Evolutionary conservation across 2,888 invertebrate genomes (phyloP).

Genomic region (Eilema caniola): DNA sequence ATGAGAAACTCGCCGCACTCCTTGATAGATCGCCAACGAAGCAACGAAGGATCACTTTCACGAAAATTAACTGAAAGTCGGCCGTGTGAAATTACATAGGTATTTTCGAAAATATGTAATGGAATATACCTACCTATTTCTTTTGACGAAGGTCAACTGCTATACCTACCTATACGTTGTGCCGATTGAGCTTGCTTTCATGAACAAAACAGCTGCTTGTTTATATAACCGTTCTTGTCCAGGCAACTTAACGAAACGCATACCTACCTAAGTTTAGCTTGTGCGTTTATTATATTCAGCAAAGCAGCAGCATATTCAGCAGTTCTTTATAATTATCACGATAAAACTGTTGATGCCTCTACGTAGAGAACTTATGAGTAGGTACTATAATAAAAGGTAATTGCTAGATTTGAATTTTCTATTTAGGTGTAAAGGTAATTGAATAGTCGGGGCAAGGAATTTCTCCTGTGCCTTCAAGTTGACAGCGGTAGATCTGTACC

Average conservation of each 20-base stretch:
- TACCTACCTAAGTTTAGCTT: no score
- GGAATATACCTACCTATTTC: slow-evolving; percentile 47
- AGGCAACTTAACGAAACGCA: slow-evolving; percentile 61
- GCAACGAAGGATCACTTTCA: slow-evolving; percentile 83
- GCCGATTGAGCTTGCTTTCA: slow-evolving; percentile 66
- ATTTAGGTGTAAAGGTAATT: no score
- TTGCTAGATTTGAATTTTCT: no score
- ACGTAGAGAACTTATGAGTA: no score
- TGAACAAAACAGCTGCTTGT: slow-evolving; percentile 69
- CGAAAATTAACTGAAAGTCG: slow-evolving; percentile 84
- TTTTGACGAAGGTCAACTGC: slow-evolving; percentile 67
- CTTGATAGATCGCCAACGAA: slow-evolving; percentile 80
- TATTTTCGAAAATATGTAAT: slow-evolving; percentile 72
- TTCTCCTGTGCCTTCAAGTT: no score
- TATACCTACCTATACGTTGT: slow-evolving; percentile 9
- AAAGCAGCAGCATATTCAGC: no score
- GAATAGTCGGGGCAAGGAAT: no score
- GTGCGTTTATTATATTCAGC: no score
- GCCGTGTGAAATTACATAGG: slow-evolving; percentile 77
- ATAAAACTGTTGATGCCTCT: background rate
- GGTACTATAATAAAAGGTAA: no score
- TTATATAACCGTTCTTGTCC: slow-evolving; percentile 64
- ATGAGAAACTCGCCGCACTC: slow-evolving; percentile 74
- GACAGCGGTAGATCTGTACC: no score
- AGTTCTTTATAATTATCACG: background rate